Conservation (phyloP, 2,113 vertebrate genomes). For the Ivindomyrus marchei region DNA sequence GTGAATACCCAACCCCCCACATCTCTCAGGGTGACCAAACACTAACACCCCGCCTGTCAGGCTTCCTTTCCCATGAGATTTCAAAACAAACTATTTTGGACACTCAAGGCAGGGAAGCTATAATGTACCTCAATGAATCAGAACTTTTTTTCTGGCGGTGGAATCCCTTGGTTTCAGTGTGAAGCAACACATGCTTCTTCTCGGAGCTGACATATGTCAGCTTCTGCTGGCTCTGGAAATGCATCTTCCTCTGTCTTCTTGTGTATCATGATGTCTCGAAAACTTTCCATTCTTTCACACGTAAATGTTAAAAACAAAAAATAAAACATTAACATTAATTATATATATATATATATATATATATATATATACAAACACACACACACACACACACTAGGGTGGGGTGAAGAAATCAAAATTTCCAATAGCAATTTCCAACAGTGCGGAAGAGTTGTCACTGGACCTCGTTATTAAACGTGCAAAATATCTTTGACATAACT, state of each 20-base stretch:
- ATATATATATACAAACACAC: no score
- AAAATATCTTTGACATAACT: no score
- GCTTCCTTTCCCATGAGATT: background rate
- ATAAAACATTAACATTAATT: background rate
- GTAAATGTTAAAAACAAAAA: background rate
- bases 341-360: no score
- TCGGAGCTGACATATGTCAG: background rate
- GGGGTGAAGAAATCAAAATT: no score
- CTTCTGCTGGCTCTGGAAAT: background rate
- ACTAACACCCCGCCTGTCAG: background rate
- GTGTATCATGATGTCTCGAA: background rate
- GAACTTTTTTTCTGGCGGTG: background rate
- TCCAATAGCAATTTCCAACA: no score
- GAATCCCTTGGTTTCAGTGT: background rate
- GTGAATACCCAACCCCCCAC: background rate
- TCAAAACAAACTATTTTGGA: constrained; percentile 11
- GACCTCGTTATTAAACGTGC: no score
- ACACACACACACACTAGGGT: no score
- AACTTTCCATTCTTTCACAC: background rate
- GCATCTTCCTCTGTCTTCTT: background rate
- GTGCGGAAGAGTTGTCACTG: no score
- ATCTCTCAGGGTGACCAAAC: constrained; percentile 4
- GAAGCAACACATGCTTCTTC: background rate
- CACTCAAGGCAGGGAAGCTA: background rate
- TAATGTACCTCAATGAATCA: constrained; percentile 5